These are phyloP conservation scores for Eutrigla gurnardus DNA, from an alignment of 2,797 vertebrate species.

Conservation along the genomic window DNA sequence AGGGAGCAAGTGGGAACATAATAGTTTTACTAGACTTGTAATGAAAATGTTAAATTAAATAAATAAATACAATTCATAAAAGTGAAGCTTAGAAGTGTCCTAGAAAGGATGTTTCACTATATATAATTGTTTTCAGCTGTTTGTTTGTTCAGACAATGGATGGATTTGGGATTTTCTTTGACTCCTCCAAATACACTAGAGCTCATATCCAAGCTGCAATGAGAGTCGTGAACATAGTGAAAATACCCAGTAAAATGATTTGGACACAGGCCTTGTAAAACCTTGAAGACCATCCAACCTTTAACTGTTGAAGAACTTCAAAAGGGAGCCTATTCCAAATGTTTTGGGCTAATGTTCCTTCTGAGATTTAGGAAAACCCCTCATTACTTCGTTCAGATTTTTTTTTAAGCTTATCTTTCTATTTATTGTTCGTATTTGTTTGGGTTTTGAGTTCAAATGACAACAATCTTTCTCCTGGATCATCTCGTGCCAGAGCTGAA, in stretches of 20 bases:
- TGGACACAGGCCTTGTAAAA: neutral
- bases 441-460: neutral
- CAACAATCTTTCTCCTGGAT: neutral
- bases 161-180: neutral
- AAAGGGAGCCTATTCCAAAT: neutral
- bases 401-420: neutral
- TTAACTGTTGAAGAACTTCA: neutral
- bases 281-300: neutral
- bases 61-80: no score
- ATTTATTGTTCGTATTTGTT: neutral
- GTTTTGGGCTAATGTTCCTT: neutral
- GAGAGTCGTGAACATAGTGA: neutral
- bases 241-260: neutral
- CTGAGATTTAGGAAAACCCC: neutral
- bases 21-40: no score
- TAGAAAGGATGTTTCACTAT: neutral
- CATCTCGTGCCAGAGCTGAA: neutral
- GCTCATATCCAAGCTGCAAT: no score
- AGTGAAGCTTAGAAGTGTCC: neutral
- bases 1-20: no score
- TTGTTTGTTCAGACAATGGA: no score
- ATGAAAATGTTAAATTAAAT: no score
- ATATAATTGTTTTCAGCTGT: no score
- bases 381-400: neutral
- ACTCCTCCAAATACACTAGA: neutral